These are phyloP conservation scores for Philhelius pedissequus DNA, from an alignment of 2,888 invertebrate species.

Conservation along the genomic window DNA sequence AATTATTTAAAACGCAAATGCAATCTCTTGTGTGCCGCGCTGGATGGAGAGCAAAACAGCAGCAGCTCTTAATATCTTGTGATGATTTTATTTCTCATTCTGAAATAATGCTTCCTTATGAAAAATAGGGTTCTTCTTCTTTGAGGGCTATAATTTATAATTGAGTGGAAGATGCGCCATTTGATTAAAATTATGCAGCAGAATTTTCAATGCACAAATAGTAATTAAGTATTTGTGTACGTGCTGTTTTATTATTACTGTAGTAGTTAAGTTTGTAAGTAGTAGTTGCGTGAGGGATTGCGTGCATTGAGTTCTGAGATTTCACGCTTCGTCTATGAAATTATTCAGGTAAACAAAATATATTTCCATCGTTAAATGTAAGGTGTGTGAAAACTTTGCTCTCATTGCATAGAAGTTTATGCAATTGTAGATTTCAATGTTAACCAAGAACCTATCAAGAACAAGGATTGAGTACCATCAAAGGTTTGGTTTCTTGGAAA, in stretches of 20 bases:
- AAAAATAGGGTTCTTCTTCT: conserved; percentile 19
- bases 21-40: not conserved
- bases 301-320: not conserved
- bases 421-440: too few species aligned
- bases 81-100: conserved; percentile 16
- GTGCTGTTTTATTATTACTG: not conserved
- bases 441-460: too few species aligned
- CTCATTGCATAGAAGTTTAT: too few species aligned
- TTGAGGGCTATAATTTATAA: conserved; percentile 30
- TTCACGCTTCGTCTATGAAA: not conserved
- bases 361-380: not conserved
- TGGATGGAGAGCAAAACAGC: not conserved
- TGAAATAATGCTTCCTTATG: not conserved
- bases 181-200: conserved; percentile 4
- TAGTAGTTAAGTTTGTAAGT: not conserved
- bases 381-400: not conserved
- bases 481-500: too few species aligned
- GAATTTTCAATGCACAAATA: not conserved
- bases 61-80: not conserved
- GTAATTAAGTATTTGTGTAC: not conserved
- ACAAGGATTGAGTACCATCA: too few species aligned
- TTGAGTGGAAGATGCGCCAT: conserved; percentile 23
- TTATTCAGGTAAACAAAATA: not conserved
- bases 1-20: conserved; percentile 39
- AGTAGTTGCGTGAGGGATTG: not conserved